These are phyloP conservation scores for Xiphophorus hellerii DNA, from an alignment of 2,113 vertebrate genomes.

Conservation along the genomic window DNA sequence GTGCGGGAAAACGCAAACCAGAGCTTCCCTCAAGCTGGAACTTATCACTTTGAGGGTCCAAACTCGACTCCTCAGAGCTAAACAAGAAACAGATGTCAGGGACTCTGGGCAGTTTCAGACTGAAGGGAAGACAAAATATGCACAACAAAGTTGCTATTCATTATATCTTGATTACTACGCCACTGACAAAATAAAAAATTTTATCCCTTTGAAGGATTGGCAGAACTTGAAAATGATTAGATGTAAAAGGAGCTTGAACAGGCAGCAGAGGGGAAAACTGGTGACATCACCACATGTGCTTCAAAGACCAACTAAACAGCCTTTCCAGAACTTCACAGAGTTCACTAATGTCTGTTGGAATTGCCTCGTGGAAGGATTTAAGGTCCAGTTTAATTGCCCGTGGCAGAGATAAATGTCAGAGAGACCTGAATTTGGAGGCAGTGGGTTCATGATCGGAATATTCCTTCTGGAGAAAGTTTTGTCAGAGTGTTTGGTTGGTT, in stretches of 20 bases:
- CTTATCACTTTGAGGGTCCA: conserved; percentile 33
- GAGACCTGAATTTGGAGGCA: not conserved
- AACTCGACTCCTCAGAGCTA: conserved; percentile 24
- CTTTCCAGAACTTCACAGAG: not conserved
- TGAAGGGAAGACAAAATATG: not conserved
- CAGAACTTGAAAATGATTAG: not conserved
- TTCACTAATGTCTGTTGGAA: not conserved
- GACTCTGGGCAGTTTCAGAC: not conserved
- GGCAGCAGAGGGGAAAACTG: not conserved
- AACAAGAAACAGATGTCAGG: not conserved
- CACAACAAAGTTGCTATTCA: not conserved
- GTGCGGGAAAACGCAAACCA: conserved; percentile 23
- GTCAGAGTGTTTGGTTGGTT: too few relatives aligned
- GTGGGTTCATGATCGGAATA: too few relatives aligned
- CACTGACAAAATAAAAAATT: not conserved
- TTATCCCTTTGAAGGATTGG: not conserved
- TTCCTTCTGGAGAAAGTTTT: too few relatives aligned
- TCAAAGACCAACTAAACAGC: not conserved
- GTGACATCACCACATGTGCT: not conserved
- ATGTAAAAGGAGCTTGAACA: not conserved
- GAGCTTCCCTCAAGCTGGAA: conserved; percentile 14
- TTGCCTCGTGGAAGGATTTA: too few relatives aligned
- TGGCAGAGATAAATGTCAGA: too few relatives aligned
- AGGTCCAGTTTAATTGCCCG: too few relatives aligned
- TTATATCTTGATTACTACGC: not conserved